A percentile compares a stretch with the other conserved stretches of the same genome.
phyloP scores from a whole-genome alignment of 1,140 invertebrate genomes.

The Limonius californicus region DNA sequence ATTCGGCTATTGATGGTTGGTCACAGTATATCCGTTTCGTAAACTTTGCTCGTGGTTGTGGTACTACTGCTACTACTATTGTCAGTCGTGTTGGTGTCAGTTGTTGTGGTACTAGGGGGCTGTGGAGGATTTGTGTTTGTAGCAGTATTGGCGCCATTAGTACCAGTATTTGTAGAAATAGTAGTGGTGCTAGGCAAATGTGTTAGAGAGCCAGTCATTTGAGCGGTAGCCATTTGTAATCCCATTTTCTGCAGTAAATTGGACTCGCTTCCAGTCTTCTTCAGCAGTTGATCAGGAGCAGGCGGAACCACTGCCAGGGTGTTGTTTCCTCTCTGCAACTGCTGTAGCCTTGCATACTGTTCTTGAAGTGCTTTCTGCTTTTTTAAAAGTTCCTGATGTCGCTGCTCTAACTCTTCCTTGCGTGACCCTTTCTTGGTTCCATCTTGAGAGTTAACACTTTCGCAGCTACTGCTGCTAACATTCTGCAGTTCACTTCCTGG shows the following conservation, averaged over 20 bases:
- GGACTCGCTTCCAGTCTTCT: conserved; percentile 86
- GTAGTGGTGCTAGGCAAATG: conserved; percentile 52
- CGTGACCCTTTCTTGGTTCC: conserved; percentile 55
- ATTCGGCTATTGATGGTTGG: conserved; percentile 38
- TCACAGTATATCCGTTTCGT: conserved; percentile 88
- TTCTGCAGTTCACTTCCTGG: conserved; percentile 32
- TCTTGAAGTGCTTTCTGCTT: conserved; percentile 85
- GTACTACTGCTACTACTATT: conserved; percentile 42
- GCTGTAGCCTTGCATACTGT: conserved; percentile 81
- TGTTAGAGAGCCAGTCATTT: conserved; percentile 60
- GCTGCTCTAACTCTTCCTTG: conserved; percentile 74
- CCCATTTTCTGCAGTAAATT: conserved; percentile 84
- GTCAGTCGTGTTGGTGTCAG: conserved; percentile 40
- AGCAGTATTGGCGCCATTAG: conserved; percentile 28
- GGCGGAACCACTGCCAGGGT: conserved; percentile 56
- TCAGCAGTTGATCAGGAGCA: conserved; percentile 61
- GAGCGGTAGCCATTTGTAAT: conserved; percentile 58
- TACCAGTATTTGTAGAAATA: conserved; percentile 38
- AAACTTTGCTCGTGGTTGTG: conserved; percentile 69
- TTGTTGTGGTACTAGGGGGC: conserved; percentile 20
- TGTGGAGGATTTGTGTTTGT: conserved; percentile 13
- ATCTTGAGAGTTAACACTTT: conserved; percentile 74
- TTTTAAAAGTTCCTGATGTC: conserved; percentile 79
- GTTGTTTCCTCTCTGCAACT: conserved; percentile 72
- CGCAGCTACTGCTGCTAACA: conserved; percentile 63